These are phyloP conservation scores for Tachypleus tridentatus DNA, from an alignment of 1,140 invertebrate species.

Conservation along the genomic window DNA sequence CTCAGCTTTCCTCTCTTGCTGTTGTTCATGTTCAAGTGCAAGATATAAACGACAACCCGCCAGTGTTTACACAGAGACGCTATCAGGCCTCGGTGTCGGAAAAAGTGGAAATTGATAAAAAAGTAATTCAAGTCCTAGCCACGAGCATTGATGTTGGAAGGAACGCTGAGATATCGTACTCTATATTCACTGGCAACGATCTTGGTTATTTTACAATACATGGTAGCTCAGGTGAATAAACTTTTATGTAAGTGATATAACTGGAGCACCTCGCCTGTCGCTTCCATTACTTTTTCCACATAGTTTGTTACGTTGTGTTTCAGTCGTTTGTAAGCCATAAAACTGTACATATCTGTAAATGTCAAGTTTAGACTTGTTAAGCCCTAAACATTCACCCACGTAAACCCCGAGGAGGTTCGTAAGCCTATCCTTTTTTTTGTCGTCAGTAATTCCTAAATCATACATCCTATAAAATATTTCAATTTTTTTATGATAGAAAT, in stretches of 20 bases:
- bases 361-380: too few relatives aligned
- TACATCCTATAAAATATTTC: too few relatives aligned
- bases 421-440: too few relatives aligned
- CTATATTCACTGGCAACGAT: conserved; percentile 38
- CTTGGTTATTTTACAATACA: conserved; percentile 14
- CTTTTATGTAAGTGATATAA: neutral
- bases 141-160: conserved; percentile 67
- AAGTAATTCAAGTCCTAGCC: conserved; percentile 39
- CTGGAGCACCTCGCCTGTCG: too few relatives aligned
- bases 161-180: conserved; percentile 67
- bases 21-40: conserved; percentile 50
- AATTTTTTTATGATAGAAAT: too few relatives aligned
- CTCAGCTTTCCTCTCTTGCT: conserved; percentile 46
- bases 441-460: too few relatives aligned
- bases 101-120: conserved; percentile 38
- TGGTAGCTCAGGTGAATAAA: conserved; percentile 2
- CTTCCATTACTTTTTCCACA: too few relatives aligned
- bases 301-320: too few relatives aligned
- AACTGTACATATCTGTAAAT: too few relatives aligned
- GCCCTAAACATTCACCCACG: too few relatives aligned
- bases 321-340: too few relatives aligned
- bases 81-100: conserved; percentile 63
- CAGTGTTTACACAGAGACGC: conserved; percentile 64
- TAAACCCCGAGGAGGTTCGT: too few relatives aligned
- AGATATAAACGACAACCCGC: conserved; percentile 87